Percentiles rank a stretch among this genome's conserved stretches.
These are phyloP conservation scores for Laticauda laticaudata DNA, from an alignment of 2,113 vertebrate species.

Conservation along the genomic window DNA sequence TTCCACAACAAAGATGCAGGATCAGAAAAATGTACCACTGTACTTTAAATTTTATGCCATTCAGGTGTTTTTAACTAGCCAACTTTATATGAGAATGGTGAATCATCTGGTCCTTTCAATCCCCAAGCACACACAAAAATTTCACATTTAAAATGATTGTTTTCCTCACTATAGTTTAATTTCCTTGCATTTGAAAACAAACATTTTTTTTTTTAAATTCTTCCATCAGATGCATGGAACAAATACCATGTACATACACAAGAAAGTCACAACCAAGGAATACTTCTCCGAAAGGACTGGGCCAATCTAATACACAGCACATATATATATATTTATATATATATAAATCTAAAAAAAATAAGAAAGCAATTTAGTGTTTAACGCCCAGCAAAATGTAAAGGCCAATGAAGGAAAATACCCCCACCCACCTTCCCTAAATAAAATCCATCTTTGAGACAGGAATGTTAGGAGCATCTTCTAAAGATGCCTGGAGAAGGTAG, in stretches of 20 bases:
- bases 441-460: not conserved
- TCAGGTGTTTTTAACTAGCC: not conserved
- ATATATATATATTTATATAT: not conserved
- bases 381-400: slow-evolving; percentile 20
- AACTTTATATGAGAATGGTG: not conserved
- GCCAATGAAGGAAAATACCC: not conserved
- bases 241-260: slow-evolving; percentile 25
- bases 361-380: slow-evolving; percentile 14
- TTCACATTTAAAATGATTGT: not conserved
- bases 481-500: not conserved
- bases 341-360: not conserved
- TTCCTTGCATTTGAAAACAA: slow-evolving; percentile 17
- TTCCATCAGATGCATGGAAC: slow-evolving; percentile 16
- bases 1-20: not conserved
- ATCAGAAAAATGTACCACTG: not conserved
- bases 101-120: not conserved
- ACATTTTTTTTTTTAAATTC: not conserved
- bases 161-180: slow-evolving; percentile 26
- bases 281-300: not conserved
- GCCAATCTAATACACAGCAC: not conserved
- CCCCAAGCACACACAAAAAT: not conserved
- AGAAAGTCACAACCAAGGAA: slow-evolving; percentile 13
- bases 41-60: not conserved
- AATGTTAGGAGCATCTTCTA: not conserved
- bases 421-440: not conserved